Conservation (phyloP, 2,113 vertebrate species). For the Physeter macrocephalus region DNA sequence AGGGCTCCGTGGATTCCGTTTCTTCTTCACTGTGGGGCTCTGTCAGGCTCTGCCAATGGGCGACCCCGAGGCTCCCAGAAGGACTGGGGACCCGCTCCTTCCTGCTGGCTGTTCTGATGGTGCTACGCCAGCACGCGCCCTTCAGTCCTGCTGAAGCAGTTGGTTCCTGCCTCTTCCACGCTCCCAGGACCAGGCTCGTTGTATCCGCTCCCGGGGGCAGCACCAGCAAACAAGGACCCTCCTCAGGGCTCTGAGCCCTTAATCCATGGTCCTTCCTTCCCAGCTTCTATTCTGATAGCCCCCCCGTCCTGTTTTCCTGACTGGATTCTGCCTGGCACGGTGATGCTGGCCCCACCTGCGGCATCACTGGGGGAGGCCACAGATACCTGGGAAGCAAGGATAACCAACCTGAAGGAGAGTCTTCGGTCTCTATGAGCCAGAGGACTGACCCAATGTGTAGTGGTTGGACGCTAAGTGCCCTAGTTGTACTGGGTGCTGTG, state of each 20-base stretch:
- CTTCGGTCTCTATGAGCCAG: background rate
- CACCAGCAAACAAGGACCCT: background rate
- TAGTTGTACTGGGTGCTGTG: background rate
- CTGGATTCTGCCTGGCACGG: background rate
- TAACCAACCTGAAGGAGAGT: background rate
- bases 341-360: background rate
- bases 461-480: no score
- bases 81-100: background rate
- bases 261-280: background rate
- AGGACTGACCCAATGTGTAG: no score
- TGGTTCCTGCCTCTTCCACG: background rate
- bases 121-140: rapidly evolving
- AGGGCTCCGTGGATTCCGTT: background rate
- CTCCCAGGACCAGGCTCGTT: background rate
- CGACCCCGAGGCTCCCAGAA: background rate
- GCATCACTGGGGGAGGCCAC: background rate
- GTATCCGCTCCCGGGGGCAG: background rate
- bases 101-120: background rate
- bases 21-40: background rate
- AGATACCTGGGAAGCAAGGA: background rate
- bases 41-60: background rate
- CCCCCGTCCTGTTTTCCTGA: background rate
- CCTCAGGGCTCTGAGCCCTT: background rate
- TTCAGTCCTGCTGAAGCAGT: background rate
- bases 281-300: background rate